A percentile compares a stretch with the other conserved stretches of the same genome.
These are phyloP conservation scores for Geotrypetes seraphini DNA, from an alignment of 2,797 vertebrate genomes.

Conservation along the genomic window DNA sequence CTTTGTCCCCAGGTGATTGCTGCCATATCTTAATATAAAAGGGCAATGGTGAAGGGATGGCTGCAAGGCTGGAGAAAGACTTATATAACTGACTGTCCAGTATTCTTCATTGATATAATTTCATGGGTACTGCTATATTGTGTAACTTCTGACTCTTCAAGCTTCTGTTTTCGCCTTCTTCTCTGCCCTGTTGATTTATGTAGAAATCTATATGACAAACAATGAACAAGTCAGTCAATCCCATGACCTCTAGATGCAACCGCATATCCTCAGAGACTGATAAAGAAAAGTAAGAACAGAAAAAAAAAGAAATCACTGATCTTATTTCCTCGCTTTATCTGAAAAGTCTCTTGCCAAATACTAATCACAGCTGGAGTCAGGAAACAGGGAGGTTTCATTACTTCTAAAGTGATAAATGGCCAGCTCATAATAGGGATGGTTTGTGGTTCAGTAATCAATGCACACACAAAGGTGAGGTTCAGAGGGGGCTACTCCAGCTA, in stretches of 20 bases:
- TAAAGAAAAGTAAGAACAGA: conserved; percentile 2
- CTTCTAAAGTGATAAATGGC: conserved; percentile 38
- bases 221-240: conserved; percentile 3
- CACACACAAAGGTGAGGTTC: conserved; percentile 22
- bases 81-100: too few species aligned
- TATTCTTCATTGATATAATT: background rate
- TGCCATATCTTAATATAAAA: too few species aligned
- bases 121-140: too few species aligned
- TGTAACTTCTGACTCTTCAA: too few species aligned
- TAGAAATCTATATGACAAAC: background rate
- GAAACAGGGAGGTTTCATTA: conserved; percentile 15
- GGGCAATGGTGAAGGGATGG: too few species aligned
- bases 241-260: conserved; percentile 1
- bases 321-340: conserved; percentile 22
- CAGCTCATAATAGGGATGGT: conserved; percentile 22
- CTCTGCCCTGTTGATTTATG: background rate
- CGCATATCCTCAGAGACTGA: background rate
- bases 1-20: too few species aligned
- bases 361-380: conserved; percentile 8
- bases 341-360: conserved; percentile 10
- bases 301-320: conserved; percentile 14
- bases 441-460: conserved; percentile 42
- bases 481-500: conserved; percentile 14
- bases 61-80: too few species aligned
- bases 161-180: background rate